phyloP scores from a whole-genome alignment of 2,797 vertebrate species.

The Intellagama lesueurii region DNA sequence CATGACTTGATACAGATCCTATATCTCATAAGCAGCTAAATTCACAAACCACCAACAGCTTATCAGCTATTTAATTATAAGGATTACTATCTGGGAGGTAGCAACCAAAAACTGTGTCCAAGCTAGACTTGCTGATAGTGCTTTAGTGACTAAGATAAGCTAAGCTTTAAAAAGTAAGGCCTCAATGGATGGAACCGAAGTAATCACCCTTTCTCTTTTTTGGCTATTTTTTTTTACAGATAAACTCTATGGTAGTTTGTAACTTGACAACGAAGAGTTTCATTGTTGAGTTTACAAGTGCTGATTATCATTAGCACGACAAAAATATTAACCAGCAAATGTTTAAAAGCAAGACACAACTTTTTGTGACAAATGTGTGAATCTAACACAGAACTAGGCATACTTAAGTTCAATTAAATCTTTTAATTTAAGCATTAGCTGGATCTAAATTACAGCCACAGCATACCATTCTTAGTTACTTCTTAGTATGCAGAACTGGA shows the following conservation, averaged over 20 bases:
- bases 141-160: not conserved
- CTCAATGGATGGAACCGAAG: not conserved
- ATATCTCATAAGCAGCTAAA: conserved; percentile 57
- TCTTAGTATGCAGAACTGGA: no score
- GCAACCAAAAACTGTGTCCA: conserved; percentile 33
- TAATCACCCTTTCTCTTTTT: not conserved
- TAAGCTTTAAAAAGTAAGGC: not conserved
- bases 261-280: no score
- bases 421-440: not conserved
- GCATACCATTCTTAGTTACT: not conserved
- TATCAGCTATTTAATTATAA: conserved; percentile 43
- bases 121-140: conserved; percentile 33
- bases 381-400: no score
- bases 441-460: not conserved
- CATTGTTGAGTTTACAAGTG: not conserved
- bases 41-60: conserved; percentile 46
- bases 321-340: not conserved
- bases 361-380: no score
- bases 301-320: not conserved
- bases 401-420: no score
- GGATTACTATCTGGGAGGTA: conserved; percentile 38
- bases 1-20: conserved; percentile 56
- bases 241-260: not conserved
- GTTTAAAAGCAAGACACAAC: not conserved
- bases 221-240: not conserved